Evolutionary conservation across 2,888 invertebrate genomes (phyloP), one percentile per base, ranked within the genome.

Genomic region (Elmis aenea): DNA sequence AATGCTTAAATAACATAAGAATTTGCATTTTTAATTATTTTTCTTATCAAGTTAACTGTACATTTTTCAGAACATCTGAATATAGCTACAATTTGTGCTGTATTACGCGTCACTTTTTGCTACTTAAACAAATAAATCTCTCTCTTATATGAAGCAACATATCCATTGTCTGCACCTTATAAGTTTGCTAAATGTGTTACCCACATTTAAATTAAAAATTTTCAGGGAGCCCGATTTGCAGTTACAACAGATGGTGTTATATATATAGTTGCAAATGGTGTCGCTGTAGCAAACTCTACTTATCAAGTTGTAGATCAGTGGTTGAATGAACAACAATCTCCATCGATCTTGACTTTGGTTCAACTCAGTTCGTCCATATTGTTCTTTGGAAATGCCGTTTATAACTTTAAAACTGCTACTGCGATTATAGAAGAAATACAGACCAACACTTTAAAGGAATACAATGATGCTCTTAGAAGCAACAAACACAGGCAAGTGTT

Each of bases 401-500:
- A 52, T 18, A 54, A 45, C 28, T 42, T 51, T 8, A 45, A 24
- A 37, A 26, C 42, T 8, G 51, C 48, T 5, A 33, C 21, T 20
- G 27, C 37, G 8, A 45, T 51, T 21, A 41, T 64, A 10, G 73
- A 75, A 33, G 76, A 77, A 33, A 68, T 73, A 0, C 77, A 77
- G 48, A 68, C 72, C 1, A 68, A 64, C 26, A 59, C 70, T 11
- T 68, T 77, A 51, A 69, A 73, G 37, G 71, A 74, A 12, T 74
- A 73, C 46, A 64, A 75, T 1, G 55, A 67, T 3, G 70, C 70
- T 2, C 63, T 77, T 1, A 59, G 74, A 18, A 76, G 76, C 42
- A 76, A 76, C 48, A 63, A 71, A 21, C 76, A 75, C 50, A 58
- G 62, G 62, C 61, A 49, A 31, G 9, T 2, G 10, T 26, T 26